phyloP scores from a whole-genome alignment of 2,113 vertebrate genomes.

The Gallinago jamesoni region DNA sequence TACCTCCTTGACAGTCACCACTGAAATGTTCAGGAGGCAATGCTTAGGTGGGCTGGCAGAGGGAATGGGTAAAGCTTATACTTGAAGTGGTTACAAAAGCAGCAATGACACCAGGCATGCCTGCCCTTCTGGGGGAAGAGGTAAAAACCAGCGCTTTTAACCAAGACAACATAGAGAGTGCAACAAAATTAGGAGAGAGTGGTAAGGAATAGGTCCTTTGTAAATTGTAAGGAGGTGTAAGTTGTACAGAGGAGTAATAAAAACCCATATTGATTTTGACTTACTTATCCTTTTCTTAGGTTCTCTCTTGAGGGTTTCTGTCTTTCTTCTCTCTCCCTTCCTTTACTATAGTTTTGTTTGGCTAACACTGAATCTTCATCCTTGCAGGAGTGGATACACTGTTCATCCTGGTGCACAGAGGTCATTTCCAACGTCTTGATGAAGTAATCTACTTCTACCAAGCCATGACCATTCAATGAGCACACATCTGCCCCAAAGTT shows the following conservation, averaged over 20 bases:
- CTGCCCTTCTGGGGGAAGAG: background rate
- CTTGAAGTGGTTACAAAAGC: background rate
- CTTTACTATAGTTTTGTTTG: background rate
- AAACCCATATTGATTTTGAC: background rate
- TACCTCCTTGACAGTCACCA: background rate
- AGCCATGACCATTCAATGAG: background rate
- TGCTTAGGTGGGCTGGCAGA: background rate
- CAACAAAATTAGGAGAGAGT: background rate
- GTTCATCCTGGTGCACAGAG: background rate
- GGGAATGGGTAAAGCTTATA: background rate
- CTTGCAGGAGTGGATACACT: background rate
- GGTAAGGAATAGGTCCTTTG: background rate
- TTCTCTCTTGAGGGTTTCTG: background rate
- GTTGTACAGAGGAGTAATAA: background rate
- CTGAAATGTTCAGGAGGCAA: background rate
- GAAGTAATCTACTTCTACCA: background rate
- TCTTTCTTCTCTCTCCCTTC: background rate
- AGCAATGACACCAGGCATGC: background rate
- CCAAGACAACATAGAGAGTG: background rate
- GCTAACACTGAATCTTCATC: background rate
- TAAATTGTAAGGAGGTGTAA: background rate
- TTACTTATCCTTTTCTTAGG: background rate
- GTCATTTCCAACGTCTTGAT: background rate
- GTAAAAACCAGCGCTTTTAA: background rate
- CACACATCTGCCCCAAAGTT: background rate